Evolutionary conservation across 2,797 vertebrate species (phyloP), one percentile per base, ranked within the genome.

Genomic region (Rhinichthys osculus): DNA sequence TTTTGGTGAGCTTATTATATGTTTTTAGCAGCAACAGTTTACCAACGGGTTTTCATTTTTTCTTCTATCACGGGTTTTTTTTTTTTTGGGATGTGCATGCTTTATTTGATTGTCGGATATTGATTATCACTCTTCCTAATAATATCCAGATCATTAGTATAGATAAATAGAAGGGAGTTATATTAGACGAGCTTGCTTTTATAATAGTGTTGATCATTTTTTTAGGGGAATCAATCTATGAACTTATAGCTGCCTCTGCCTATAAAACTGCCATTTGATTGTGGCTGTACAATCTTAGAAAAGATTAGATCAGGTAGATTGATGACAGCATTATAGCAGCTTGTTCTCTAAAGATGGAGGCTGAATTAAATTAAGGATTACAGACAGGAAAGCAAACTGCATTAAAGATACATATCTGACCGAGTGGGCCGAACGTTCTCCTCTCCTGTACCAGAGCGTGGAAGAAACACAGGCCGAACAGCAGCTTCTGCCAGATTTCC

Each of bases 381-480:
- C 16, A 23, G 33, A 59, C 21, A 77, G 52, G 10, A 69, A 85
- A 44, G 73, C 30, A 27, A n/a, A 69, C 27, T 69, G n/a, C 62
- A 42, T 59, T 33, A 57, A 23, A 82, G 64, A 69, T 69, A 4
- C n/a, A 69, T 59, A 82, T 59, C 94, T 95, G 90, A 99, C 97
- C 98, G 40, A 98, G 90, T 0, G 97, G 95, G 82, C 98, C 98
- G 5, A 97, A 99, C 86, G 96, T 97, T 90, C 97, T 96, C 89
- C 98, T 96, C 92, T 99, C 98, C 92, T 99, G 98, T 44, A 98
- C 97, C 4, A 99, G 84, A 81, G 97, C 97, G 1, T 99, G 97
- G 91, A 99, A 99, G 91, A 98, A 99, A 79, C 97, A 98, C 66
- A 99, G 96, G 0, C 97, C 96, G 69, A 98, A 99, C 10, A 98